phyloP scores from a whole-genome alignment of 2,113 vertebrate species.

The Leiothrix lutea region DNA sequence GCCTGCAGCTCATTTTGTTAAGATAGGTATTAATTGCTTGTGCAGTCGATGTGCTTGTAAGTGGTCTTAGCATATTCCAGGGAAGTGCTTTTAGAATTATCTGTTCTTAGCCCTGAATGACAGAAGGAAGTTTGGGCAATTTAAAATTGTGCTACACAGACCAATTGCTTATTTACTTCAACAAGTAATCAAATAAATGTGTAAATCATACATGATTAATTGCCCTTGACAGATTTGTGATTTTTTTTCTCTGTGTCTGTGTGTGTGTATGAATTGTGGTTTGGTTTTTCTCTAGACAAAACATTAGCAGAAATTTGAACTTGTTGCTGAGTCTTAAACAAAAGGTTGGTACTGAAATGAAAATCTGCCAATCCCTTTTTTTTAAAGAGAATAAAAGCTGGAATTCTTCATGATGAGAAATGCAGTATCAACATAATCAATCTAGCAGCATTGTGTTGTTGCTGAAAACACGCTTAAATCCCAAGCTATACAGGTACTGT shows the following conservation, averaged over 20 bases:
- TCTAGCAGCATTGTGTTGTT: conserved; percentile 65
- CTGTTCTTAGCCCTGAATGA: conserved; percentile 49
- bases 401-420: conserved; percentile 76
- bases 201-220: conserved; percentile 48
- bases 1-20: conserved; percentile 5
- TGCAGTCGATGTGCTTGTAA: conserved; percentile 6
- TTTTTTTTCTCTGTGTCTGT: background rate
- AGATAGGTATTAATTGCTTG: conserved; percentile 34
- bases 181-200: conserved; percentile 52
- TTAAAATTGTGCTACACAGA: conserved; percentile 29
- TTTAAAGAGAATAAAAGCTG: conserved; percentile 59
- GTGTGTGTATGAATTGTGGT: conserved; percentile 19
- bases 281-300: conserved; percentile 57
- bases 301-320: conserved; percentile 54
- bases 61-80: conserved; percentile 15
- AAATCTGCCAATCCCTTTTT: conserved; percentile 53
- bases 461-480: conserved; percentile 74
- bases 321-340: conserved; percentile 65
- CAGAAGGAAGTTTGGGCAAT: conserved; percentile 48
- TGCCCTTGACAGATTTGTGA: conserved; percentile 12
- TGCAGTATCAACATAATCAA: conserved; percentile 76
- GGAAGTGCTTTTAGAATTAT: conserved; percentile 17
- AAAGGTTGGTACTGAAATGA: conserved; percentile 59
- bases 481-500: conserved; percentile 62
- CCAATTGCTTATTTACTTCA: conserved; percentile 61